Percentiles rank a stretch among this genome's conserved stretches.
phyloP scores from a whole-genome alignment of 2,113 vertebrate species.

The Salvelinus namaycush region DNA sequence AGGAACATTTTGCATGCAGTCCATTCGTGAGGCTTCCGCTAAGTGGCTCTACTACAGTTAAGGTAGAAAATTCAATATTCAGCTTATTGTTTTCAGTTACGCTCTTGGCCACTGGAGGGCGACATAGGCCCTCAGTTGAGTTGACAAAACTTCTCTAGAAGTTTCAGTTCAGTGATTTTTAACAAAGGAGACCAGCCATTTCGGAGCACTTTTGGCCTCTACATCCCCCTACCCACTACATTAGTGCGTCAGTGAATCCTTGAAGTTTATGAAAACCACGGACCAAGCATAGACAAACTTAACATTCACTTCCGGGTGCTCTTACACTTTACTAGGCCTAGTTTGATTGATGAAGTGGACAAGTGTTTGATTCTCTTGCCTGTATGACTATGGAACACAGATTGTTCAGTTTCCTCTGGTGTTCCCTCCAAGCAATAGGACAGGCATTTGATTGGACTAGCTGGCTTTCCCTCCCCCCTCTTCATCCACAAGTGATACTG shows the following conservation, averaged over 20 bases:
- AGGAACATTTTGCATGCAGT: neutral
- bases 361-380: neutral
- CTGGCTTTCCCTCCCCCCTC: constrained; percentile 48
- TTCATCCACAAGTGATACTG: constrained; percentile 60
- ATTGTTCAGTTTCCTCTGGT: neutral
- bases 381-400: neutral
- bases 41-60: constrained; percentile 10
- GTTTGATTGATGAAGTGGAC: constrained; percentile 2
- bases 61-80: neutral
- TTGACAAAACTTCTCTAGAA: neutral
- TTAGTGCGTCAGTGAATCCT: constrained; percentile 53
- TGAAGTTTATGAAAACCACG: neutral
- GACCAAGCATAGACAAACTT: neutral
- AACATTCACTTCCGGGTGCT: constrained; percentile 20
- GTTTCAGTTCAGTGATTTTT: neutral
- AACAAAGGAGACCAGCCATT: constrained; percentile 9
- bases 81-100: neutral
- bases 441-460: constrained; percentile 4
- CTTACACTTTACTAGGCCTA: constrained; percentile 19
- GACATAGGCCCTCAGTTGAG: constrained; percentile 13
- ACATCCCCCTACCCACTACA: constrained; percentile 58
- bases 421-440: constrained; percentile 16
- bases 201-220: constrained; percentile 41
- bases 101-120: constrained; percentile 17
- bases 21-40: constrained; percentile 4